Base-by-base conservation (phyloP, 2,113 vertebrate genomes). In the Origma solitaria region DNA sequence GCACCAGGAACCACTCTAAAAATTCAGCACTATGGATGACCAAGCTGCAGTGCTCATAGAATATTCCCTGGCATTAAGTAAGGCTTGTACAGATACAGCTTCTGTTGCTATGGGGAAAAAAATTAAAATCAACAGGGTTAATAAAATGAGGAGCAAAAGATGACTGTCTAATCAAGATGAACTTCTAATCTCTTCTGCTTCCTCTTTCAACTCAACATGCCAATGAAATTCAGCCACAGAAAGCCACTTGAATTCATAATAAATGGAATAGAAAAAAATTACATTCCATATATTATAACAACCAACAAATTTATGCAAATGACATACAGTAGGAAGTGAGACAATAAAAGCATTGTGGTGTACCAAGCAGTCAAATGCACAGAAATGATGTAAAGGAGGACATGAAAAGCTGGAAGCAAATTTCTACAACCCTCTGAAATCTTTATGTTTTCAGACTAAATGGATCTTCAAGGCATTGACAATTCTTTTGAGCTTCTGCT, bases 261-360 rank as follows among this genome's bases (percentile, higher is more conserved):
- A 70, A 81, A 88, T 45, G 25, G 53, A 77, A 88, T 0, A 73
- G 53, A 69, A 82, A 84, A 80, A 81, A 11, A 93, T 75, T 75
- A 71, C 84, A 77, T 93, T 90, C 92, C 47, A 57, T 87, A 86
- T 78, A 78, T 12, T 82, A 49, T 91, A 88, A 82, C 75, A 73
- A 90, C 40, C 47, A 92, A 81, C 33, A 75, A 56, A 91, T 70
- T 42, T 91, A 96, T 94, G 94, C 86, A 93, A 94, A 97, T 92
- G 13, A 75, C 28, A 92, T 61, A 12, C 82, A 94, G 56, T 76
- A 72, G 71, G 49, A 92, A 69, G 47, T 1, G 10, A 96, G 81
- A 94, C 92, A 95, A 94, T 79, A 77, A 71, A 54, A 80, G 66
- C 86, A 78, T 83, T 96, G 86, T 97, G 66, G 20, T 79, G 31